Evolutionary conservation across 2,113 vertebrate species (phyloP).

Genomic region (Lonchura striata): DNA sequence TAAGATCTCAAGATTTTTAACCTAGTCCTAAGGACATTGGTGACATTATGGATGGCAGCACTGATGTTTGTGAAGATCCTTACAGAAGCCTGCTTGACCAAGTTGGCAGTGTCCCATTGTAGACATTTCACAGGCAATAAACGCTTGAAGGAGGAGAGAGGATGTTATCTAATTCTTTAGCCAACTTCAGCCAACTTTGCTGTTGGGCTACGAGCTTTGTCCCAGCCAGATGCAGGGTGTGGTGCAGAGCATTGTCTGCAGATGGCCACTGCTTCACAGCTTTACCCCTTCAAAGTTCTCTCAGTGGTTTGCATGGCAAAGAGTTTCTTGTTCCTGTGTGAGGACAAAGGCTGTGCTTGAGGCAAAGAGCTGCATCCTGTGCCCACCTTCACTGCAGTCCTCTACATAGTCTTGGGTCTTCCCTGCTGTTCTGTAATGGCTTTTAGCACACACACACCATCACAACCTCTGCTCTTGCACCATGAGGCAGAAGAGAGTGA

Average conservation of each 20-base stretch:
- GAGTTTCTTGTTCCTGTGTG: neutral
- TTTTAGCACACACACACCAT: neutral
- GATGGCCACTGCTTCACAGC: neutral
- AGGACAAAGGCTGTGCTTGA: neutral
- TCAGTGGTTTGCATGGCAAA: neutral
- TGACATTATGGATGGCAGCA: neutral
- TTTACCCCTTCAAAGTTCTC: neutral
- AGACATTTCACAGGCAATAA: neutral
- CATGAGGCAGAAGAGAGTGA: neutral
- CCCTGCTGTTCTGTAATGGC: neutral
- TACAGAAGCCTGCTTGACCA: neutral
- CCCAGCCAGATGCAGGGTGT: neutral
- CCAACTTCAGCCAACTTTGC: neutral
- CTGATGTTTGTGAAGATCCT: neutral
- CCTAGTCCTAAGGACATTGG: neutral
- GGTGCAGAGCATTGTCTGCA: neutral
- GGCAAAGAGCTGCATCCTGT: neutral
- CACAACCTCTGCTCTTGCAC: neutral
- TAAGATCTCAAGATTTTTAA: neutral
- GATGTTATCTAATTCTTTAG: neutral
- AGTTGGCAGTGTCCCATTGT: accelerated
- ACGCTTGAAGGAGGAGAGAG: neutral
- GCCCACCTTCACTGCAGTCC: neutral
- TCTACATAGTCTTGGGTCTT: accelerated
- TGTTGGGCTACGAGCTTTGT: accelerated